Base-by-base conservation (phyloP, 2,113 vertebrate genomes). In the Bujurquina vittata region DNA sequence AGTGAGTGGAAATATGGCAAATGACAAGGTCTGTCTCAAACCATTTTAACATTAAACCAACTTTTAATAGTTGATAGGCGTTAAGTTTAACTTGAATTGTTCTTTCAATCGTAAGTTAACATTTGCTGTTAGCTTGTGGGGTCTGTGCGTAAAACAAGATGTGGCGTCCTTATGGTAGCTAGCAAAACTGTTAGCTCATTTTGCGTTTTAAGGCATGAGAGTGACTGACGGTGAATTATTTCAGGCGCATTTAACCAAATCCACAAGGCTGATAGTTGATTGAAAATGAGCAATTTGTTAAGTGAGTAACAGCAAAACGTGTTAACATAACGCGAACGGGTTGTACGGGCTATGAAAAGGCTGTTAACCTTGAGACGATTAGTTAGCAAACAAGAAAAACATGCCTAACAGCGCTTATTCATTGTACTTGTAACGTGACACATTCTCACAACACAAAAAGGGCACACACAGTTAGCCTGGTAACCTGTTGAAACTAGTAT, bases 1-100 rank as follows among this genome's bases (percentile, higher is more conserved):
- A 80, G 37, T 37, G 3, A 80, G 37, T 1, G 23, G 5, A 88
- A 79, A 76, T 22, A 95, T 95, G 95, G 88, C 90, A 22, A 76
- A 94, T 49, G 94, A 92, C 93, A 96, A 95, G 95, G 95, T 96
- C 18, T 62, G 90, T 72, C 4, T 3, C 5, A 2, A 78, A 86
- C 62, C 59, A n/a, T 76, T 75, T 2, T 46, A 33, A 52, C 7
- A 1, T 63, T 56, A 17, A 10, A 0, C 0, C 20, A 10, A 12
- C 22, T 75, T 89, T 76, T 3, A 11, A 31, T 11, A 43, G 4
- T 22, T 14, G 5, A 26, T 23, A n/a, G 10, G 5, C 1, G 9
- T 59, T n/a, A 0, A 33, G n/a, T 69, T 60, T 5, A 23, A 11
- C 6, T 12, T 23, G 69, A 5, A 10, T 1, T 20, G 4, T 37